phyloP scores from a whole-genome alignment of 2,113 vertebrate genomes.

The Anthoscopus minutus region DNA sequence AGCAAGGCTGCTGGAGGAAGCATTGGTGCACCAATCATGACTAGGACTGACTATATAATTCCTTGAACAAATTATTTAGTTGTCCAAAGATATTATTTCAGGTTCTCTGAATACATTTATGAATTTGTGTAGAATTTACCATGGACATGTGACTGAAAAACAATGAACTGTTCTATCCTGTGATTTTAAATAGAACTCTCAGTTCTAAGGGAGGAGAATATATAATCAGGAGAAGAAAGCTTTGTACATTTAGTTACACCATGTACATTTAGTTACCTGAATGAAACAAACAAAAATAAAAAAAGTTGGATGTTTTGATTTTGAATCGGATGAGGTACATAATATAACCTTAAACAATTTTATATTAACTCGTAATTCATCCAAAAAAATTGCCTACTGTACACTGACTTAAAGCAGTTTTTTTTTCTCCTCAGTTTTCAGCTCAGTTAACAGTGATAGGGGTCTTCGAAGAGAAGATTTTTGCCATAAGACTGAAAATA shows the following conservation, averaged over 20 bases:
- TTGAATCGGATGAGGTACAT: neutral
- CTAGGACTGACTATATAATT: neutral
- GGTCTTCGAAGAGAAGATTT: neutral
- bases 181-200: neutral
- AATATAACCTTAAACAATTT: neutral
- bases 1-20: neutral
- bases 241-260: too few relatives aligned
- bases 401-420: neutral
- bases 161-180: neutral
- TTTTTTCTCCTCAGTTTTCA: neutral
- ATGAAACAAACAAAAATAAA: neutral
- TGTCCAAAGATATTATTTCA: neutral
- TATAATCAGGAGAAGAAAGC: neutral
- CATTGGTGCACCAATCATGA: neutral
- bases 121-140: neutral
- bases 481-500: neutral
- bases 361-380: neutral
- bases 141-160: neutral
- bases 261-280: neutral
- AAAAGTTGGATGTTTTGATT: neutral
- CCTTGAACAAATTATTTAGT: neutral
- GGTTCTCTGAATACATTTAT: neutral
- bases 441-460: neutral
- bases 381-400: neutral
- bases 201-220: accelerated